A percentile compares a stretch with the other conserved stretches of the same genome.
These are phyloP conservation scores for Heterodera schachtii DNA, from an alignment of 1,140 invertebrate species.

Conservation along the genomic window DNA sequence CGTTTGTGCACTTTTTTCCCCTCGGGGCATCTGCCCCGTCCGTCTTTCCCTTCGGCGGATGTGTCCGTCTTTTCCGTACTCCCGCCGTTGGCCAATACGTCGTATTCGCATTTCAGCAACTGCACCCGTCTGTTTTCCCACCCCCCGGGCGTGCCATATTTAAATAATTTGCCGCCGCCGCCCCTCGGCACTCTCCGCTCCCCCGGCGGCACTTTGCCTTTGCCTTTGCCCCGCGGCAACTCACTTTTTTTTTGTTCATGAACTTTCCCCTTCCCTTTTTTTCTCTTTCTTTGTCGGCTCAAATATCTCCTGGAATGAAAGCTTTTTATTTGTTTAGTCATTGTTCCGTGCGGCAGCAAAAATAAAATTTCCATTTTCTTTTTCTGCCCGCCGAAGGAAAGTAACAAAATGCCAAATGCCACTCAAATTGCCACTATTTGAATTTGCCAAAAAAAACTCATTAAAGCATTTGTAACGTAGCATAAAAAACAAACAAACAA, in stretches of 20 bases:
- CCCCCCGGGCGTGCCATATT: not conserved
- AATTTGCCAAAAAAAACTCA: too few species aligned
- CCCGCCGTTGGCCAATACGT: not conserved
- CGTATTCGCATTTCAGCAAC: not conserved
- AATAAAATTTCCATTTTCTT: not conserved
- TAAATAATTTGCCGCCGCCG: not conserved
- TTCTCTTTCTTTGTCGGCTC: not conserved
- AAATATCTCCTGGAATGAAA: not conserved
- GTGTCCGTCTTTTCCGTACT: not conserved
- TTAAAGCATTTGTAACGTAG: too few species aligned
- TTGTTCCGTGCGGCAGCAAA: not conserved
- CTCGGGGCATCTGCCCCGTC: too few species aligned
- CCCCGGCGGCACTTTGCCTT: not conserved
- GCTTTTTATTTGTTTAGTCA: not conserved
- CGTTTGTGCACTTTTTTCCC: not conserved
- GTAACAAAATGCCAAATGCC: too few species aligned
- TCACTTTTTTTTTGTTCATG: not conserved
- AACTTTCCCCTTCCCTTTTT: not conserved
- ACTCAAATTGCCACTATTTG: too few species aligned
- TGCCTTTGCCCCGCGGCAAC: too few species aligned
- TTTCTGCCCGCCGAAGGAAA: too few species aligned
- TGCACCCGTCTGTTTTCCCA: not conserved
- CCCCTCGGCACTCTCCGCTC: too few species aligned
- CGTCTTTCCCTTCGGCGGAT: too few species aligned
- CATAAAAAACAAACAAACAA: too few species aligned